Evolutionary conservation across 2,888 invertebrate species (phyloP).

Genomic region (Axea sp.): DNA sequence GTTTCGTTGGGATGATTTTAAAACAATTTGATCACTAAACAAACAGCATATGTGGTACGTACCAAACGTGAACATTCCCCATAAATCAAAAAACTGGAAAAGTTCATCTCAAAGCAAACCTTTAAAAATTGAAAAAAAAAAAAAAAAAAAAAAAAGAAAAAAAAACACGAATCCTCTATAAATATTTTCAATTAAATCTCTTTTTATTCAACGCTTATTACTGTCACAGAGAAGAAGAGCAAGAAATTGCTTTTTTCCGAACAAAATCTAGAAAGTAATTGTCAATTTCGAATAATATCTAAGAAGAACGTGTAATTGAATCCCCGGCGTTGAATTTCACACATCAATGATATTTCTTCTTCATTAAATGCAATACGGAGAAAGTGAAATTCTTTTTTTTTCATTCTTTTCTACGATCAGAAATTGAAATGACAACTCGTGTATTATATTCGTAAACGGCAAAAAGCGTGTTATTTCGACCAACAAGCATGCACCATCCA

Average conservation of each 20-base stretch:
- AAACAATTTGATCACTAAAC: no score
- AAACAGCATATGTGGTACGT: no score
- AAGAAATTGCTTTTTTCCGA: constrained; percentile 3
- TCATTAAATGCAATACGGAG: constrained; percentile 54
- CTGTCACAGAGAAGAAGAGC: no score
- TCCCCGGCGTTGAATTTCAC: constrained; percentile 57
- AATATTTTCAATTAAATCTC: no score
- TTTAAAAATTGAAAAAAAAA: no score
- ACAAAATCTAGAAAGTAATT: constrained; percentile 48
- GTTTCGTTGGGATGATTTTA: no score
- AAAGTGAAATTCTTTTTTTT: constrained; percentile 45
- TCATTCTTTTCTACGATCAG: constrained; percentile 12
- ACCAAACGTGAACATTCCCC: no score
- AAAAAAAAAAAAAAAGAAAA: no score
- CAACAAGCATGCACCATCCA: constrained; percentile 5
- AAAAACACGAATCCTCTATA: no score
- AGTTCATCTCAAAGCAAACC: no score
- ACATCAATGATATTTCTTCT: constrained; percentile 55
- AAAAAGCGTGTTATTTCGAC: constrained; percentile 32
- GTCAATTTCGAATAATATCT: constrained; percentile 36
- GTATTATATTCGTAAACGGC: constrained; percentile 29
- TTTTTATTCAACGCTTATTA: no score
- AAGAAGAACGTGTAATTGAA: constrained; percentile 49
- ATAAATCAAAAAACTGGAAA: no score
- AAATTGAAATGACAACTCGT: constrained; percentile 44